Evolutionary conservation across 2,797 vertebrate genomes (phyloP).

Genomic region (Malurus leucopterus): DNA sequence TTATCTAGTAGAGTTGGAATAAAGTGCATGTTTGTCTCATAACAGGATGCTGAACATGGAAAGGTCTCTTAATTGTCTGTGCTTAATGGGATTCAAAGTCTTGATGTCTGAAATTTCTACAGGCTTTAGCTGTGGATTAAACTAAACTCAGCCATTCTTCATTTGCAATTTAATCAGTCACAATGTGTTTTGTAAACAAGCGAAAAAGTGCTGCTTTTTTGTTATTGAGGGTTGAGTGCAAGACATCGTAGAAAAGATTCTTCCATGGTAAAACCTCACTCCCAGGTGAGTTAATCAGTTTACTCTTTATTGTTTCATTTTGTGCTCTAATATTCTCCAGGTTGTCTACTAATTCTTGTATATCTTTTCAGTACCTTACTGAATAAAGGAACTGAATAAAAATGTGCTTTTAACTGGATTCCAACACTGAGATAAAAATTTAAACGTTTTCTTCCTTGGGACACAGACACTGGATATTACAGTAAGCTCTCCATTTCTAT

Average conservation of each 20-base stretch:
- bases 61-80: background rate
- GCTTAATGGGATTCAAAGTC: background rate
- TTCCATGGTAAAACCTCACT: background rate
- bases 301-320: background rate
- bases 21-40: background rate
- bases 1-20: background rate
- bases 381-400: background rate
- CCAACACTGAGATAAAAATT: background rate
- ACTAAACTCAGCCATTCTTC: background rate
- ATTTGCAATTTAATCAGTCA: background rate
- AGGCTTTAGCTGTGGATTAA: background rate
- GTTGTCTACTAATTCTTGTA: background rate
- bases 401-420: background rate
- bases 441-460: background rate
- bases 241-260: background rate
- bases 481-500: background rate
- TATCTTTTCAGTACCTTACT: background rate
- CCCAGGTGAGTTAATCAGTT: background rate
- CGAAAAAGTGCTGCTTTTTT: background rate
- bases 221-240: background rate
- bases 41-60: background rate
- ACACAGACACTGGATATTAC: rapidly evolving
- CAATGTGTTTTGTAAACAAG: background rate
- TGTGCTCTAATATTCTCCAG: background rate
- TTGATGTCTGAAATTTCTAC: background rate